phyloP scores from a whole-genome alignment of 2,797 vertebrate species.

The Artibeus jamaicensis region DNA sequence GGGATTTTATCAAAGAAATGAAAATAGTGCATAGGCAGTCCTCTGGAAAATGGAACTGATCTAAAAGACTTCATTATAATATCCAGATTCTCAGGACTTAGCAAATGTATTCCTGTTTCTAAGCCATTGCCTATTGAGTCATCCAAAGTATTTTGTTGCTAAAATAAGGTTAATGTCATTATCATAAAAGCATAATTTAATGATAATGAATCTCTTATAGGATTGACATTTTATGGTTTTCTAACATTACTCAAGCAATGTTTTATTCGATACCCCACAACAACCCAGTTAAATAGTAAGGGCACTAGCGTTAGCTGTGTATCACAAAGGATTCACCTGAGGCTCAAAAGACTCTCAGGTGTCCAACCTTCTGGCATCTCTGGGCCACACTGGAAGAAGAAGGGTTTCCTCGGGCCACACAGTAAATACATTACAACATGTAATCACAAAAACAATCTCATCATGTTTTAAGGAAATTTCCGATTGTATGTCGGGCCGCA shows the following conservation, averaged over 20 bases:
- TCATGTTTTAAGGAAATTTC: too few relatives aligned
- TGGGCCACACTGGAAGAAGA: too few relatives aligned
- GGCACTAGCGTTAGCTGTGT: background rate
- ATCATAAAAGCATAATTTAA: background rate
- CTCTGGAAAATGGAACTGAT: background rate
- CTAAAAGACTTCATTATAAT: background rate
- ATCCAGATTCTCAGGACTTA: background rate
- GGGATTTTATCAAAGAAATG: conserved; percentile 41
- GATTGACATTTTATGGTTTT: background rate
- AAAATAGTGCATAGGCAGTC: background rate
- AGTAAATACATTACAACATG: too few relatives aligned
- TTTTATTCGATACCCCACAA: background rate
- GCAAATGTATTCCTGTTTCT: background rate
- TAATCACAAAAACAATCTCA: too few relatives aligned
- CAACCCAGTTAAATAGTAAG: background rate
- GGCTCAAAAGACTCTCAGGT: background rate
- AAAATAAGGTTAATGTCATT: background rate
- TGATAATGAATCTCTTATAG: background rate
- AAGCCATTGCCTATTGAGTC: background rate
- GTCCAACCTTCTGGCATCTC: too few relatives aligned
- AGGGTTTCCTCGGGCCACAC: too few relatives aligned
- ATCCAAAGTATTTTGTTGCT: background rate
- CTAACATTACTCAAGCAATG: background rate
- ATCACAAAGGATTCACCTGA: background rate
- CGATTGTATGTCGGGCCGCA: too few relatives aligned